Percentiles rank a stretch among this genome's conserved stretches.
phyloP scores from a whole-genome alignment of 2,113 vertebrate genomes.

The Ciconia maguari region DNA sequence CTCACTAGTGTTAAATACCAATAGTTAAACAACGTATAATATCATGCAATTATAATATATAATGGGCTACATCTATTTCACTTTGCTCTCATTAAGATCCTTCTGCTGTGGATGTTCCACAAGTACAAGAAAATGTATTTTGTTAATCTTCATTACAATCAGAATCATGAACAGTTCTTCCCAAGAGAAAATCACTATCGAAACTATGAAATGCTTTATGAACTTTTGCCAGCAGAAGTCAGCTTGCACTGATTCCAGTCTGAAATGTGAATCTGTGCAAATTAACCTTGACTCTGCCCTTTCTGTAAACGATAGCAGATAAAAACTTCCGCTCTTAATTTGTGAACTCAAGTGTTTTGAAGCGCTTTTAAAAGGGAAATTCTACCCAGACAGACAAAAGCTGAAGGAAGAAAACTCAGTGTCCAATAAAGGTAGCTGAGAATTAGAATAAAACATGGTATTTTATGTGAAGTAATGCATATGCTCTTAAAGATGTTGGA shows the following conservation, averaged over 20 bases:
- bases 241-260: not conserved
- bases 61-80: not conserved
- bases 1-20: not conserved
- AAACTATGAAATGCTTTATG: not conserved
- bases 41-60: not conserved
- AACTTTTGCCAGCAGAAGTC: not conserved
- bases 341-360: not conserved
- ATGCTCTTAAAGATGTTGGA: not conserved
- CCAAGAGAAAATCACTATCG: not conserved
- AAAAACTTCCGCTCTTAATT: not conserved
- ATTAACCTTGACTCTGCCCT: slow-evolving; percentile 28
- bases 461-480: not conserved
- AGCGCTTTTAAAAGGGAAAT: not conserved
- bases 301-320: not conserved
- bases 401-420: not conserved
- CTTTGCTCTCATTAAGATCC: not conserved
- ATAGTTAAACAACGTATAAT: not conserved
- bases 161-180: not conserved
- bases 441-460: not conserved
- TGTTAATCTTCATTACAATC: not conserved
- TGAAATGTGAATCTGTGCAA: not conserved
- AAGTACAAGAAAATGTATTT: not conserved
- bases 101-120: not conserved
- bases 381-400: not conserved
- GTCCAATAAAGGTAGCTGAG: not conserved